These are phyloP conservation scores for Halcyon malimbica DNA, from an alignment of 2,113 vertebrate genomes.

Conservation along the genomic window DNA sequence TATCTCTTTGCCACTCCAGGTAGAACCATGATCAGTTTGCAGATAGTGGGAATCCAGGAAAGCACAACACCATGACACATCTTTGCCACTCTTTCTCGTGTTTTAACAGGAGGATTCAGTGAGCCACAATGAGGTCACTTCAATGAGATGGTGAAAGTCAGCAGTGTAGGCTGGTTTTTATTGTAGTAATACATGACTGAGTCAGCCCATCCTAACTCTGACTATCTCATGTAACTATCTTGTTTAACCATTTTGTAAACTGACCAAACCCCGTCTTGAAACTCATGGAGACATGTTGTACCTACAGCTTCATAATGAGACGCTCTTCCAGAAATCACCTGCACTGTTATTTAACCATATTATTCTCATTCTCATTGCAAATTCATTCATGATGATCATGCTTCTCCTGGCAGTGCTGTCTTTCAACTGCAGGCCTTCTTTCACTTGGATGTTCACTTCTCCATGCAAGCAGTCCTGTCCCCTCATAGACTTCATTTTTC, in stretches of 20 bases:
- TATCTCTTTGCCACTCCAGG: background rate
- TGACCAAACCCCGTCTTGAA: background rate
- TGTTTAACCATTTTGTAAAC: background rate
- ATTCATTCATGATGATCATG: background rate
- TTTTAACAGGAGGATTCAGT: background rate
- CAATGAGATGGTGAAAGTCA: background rate
- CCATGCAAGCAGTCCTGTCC: background rate
- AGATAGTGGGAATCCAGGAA: background rate
- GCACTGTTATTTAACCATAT: background rate
- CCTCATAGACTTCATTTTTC: background rate
- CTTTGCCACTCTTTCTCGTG: background rate
- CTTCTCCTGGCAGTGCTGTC: background rate
- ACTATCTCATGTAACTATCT: background rate
- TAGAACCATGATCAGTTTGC: background rate
- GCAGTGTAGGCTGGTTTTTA: background rate
- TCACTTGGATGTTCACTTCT: background rate
- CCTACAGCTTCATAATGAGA: background rate
- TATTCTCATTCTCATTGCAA: background rate
- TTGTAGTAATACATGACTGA: background rate
- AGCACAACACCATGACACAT: fast-evolving
- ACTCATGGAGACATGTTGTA: background rate
- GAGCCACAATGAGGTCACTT: background rate
- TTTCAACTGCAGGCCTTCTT: background rate
- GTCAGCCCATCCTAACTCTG: background rate
- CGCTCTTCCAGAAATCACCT: background rate